Percentiles rank a stretch among this genome's conserved stretches.
Evolutionary conservation across 2,888 invertebrate species (phyloP).

Genomic region (Acleris laterana): DNA sequence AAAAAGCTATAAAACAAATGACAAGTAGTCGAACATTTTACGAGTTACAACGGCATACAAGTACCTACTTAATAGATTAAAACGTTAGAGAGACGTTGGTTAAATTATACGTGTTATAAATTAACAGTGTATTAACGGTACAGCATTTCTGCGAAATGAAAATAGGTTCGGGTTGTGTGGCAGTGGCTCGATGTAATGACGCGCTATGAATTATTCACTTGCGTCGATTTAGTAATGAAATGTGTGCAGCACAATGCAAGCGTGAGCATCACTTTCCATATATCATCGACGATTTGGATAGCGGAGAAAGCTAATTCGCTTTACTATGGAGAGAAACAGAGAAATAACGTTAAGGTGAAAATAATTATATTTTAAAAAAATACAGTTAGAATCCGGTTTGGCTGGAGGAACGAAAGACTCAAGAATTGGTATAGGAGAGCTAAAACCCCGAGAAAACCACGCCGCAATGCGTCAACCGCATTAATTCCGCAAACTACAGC

Average conservation of each 20-base stretch:
- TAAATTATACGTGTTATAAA: conserved; percentile 2
- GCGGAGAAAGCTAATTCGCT: conserved; percentile 22
- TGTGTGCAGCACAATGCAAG: conserved; percentile 40
- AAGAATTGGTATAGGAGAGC: neutral
- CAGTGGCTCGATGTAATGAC: conserved; percentile 32
- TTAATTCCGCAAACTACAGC: conserved; percentile 21
- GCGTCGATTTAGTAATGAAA: conserved; percentile 56
- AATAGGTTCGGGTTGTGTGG: conserved; percentile 59
- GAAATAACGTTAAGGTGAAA: no score
- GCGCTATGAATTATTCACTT: conserved; percentile 71
- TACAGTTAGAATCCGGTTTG: neutral
- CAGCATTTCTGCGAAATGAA: conserved; percentile 60
- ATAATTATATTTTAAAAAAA: neutral
- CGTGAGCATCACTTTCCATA: conserved; percentile 56
- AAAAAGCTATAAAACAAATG: conserved; percentile 17
- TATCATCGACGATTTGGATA: conserved; percentile 40
- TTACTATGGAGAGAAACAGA: neutral
- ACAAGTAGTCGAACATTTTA: conserved; percentile 4
- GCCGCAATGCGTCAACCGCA: conserved; percentile 29
- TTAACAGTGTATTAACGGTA: conserved; percentile 41
- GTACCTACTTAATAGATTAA: conserved; percentile 14
- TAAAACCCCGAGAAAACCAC: conserved; percentile 16
- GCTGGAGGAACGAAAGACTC: neutral
- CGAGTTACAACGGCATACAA: conserved; percentile 7
- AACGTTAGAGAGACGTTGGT: neutral